Percentiles rank a stretch among this genome's conserved stretches.
phyloP scores from a whole-genome alignment of 2,888 invertebrate species.

The Odontocerum albicorne region DNA sequence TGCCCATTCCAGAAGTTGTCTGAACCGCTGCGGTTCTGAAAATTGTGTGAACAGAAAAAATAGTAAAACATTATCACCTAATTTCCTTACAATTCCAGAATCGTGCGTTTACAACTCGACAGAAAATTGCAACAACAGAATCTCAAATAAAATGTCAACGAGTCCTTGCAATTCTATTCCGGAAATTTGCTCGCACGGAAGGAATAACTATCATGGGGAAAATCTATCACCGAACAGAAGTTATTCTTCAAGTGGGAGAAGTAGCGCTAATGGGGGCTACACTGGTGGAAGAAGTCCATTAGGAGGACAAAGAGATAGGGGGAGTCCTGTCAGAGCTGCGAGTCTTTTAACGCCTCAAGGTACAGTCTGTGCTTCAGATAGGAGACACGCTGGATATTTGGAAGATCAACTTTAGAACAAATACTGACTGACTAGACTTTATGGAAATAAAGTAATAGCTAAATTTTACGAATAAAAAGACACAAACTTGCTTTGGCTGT shows the following conservation, averaged over 20 bases:
- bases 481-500: too few species aligned
- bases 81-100: slow-evolving; percentile 18
- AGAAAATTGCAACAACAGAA: slow-evolving; percentile 6
- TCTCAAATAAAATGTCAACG: slow-evolving; percentile 1
- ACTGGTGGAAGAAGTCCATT: neutral
- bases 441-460: too few species aligned
- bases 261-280: neutral
- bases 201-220: slow-evolving; percentile 6
- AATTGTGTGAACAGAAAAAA: slow-evolving; percentile 25
- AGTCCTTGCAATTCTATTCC: slow-evolving; percentile 3
- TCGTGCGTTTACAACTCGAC: neutral
- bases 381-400: slow-evolving; percentile 29
- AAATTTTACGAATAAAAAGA: too few species aligned
- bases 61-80: slow-evolving; percentile 2
- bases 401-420: slow-evolving; percentile 36
- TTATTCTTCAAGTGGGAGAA: slow-evolving; percentile 5
- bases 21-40: slow-evolving; percentile 16
- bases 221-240: slow-evolving; percentile 11
- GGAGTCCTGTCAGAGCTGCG: slow-evolving; percentile 30
- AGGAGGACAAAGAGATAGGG: neutral
- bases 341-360: slow-evolving; percentile 32
- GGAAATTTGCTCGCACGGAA: neutral
- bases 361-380: slow-evolving; percentile 24
- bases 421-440: too few species aligned
- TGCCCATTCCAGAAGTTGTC: neutral